These are phyloP conservation scores for Heliconius hewitsoni DNA, from an alignment of 1,140 invertebrate genomes.

Conservation along the genomic window DNA sequence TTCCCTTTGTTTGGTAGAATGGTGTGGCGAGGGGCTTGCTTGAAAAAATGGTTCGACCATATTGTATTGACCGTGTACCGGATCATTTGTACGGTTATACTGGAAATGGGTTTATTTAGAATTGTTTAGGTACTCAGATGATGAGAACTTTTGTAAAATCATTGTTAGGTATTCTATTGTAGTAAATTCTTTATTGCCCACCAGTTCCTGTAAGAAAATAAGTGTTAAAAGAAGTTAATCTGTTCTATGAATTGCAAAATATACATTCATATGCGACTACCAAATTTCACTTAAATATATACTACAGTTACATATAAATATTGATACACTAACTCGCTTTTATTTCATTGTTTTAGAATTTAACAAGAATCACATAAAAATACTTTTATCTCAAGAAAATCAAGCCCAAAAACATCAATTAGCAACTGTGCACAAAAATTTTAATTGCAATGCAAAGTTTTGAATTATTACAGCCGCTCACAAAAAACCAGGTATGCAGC, in stretches of 20 bases:
- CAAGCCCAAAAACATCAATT: not conserved
- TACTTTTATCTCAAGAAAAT: not conserved
- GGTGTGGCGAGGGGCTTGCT: constrained; percentile 3
- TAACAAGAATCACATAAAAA: not conserved
- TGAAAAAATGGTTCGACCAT: constrained; percentile 13
- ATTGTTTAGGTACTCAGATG: not conserved
- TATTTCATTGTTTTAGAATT: not conserved
- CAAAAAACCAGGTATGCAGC: constrained; percentile 10
- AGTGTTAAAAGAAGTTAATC: not conserved
- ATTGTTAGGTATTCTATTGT: not conserved
- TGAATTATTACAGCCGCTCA: not conserved
- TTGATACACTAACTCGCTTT: not conserved
- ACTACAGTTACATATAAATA: not conserved
- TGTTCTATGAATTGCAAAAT: not conserved
- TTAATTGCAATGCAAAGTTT: constrained; percentile 9
- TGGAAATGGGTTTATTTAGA: constrained; percentile 9
- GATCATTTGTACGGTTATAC: constrained; percentile 10
- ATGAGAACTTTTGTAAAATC: not conserved
- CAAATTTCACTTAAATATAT: not conserved
- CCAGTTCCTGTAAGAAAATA: not conserved
- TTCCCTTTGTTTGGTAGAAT: not conserved
- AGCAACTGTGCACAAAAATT: not conserved
- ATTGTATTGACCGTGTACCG: constrained; percentile 12
- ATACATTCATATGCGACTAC: not conserved
- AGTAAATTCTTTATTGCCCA: not conserved